phyloP scores from a whole-genome alignment of 2,888 invertebrate genomes.

The Euplexia lucipara region DNA sequence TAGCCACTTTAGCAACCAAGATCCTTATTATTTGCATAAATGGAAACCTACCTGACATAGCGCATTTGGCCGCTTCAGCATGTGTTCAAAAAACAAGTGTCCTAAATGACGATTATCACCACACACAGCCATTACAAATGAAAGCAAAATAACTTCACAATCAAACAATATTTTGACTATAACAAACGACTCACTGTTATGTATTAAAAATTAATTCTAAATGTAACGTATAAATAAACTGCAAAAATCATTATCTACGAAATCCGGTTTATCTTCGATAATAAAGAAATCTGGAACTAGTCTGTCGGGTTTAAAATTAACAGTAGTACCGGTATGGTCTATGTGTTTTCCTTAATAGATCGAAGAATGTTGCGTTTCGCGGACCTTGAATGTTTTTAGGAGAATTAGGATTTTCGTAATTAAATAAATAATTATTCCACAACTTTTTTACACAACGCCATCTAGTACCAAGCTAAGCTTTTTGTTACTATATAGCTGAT shows the following conservation, averaged over 20 bases:
- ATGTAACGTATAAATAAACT: conserved; percentile 5
- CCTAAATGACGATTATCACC: conserved; percentile 68
- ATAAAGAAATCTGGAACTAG: conserved; percentile 37
- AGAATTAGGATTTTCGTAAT: conserved; percentile 11
- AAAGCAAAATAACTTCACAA: conserved; percentile 21
- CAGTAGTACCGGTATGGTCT: background rate
- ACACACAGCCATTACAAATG: conserved; percentile 13
- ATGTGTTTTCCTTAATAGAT: conserved; percentile 32
- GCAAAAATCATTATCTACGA: conserved; percentile 32
- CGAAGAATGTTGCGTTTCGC: conserved; percentile 20
- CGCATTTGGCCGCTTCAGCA: conserved; percentile 68
- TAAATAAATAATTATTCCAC: too few relatives aligned
- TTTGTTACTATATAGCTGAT: too few relatives aligned
- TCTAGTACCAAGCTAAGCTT: too few relatives aligned
- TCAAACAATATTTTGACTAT: conserved; percentile 5
- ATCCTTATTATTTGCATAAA: background rate
- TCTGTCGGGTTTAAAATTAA: conserved; percentile 29
- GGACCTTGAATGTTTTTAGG: conserved; percentile 33
- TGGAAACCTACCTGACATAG: conserved; percentile 61
- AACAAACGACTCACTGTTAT: conserved; percentile 26
- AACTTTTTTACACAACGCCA: too few relatives aligned
- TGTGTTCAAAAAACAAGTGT: conserved; percentile 68
- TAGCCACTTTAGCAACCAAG: too few relatives aligned
- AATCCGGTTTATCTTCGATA: conserved; percentile 44
- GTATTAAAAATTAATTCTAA: conserved; percentile 27